Base-by-base conservation (phyloP, 1,140 invertebrate species). In the Neodiprion fabricii region DNA sequence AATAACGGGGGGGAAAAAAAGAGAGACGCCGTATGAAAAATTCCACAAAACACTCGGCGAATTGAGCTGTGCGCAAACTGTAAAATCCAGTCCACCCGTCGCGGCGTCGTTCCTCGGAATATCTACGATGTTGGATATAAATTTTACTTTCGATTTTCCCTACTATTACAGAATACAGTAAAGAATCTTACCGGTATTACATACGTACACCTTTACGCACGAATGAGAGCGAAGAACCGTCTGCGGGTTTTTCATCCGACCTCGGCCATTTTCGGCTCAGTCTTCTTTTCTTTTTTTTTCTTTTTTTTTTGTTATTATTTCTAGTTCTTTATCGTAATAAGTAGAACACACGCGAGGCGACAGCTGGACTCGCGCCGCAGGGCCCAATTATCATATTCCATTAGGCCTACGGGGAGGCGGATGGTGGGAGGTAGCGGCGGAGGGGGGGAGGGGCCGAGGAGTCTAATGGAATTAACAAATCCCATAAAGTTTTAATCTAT, bases 251-350 rank as follows among this genome's bases (percentile, higher is more conserved):
- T 40, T 40, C 28, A 40, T 2, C 28, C 28, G 28, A 40, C 83
- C 82, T 84, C 85, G 86, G 86, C 85, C 84, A 84, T 86, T 86
- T 85, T 83, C 72, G 66, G 28, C 28, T 40, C 28, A 40, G 71
- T 76, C 73, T n/a, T 67, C 17, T 72, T 72, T 71, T 65, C 47
- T 67, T 69, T 72, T 65, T 76, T 71, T 9, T 17, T 21, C 5
- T 48, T 73, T 14, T 69, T 68, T 73, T 48, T 17, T 66, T 69
- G 48, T 73, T 69, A 21, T 70, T 40, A 40, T 40, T 40, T 40
- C 28, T 40, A 40, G 28, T 40, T 40, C 28, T 40, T 40, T 40
- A 40, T 40, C 28, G 28, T 17, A 61, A 61, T 9, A 61, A 61
- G 53, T 61, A 61, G 53, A 61, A 61, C 53, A 61, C 53, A 61